phyloP scores from a whole-genome alignment of 2,888 invertebrate species.

The Plutella xylostella region DNA sequence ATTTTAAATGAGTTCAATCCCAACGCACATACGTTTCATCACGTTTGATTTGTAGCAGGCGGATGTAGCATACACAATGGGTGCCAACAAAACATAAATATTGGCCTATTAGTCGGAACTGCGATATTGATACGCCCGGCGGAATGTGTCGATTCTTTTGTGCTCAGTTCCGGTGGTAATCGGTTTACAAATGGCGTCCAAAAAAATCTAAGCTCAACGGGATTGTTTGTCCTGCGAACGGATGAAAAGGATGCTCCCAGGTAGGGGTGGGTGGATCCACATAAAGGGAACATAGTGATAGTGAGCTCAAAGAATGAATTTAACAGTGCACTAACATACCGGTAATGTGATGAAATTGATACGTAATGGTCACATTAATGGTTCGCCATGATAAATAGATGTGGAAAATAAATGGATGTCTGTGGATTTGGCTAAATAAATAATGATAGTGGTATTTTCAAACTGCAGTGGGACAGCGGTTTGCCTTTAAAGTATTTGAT shows the following conservation, averaged over 20 bases:
- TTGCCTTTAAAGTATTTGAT: too few relatives aligned
- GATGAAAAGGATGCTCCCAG: constrained; percentile 47
- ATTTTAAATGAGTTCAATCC: too few relatives aligned
- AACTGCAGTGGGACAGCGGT: too few relatives aligned
- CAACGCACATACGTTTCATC: constrained; percentile 1
- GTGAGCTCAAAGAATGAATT: constrained; percentile 35
- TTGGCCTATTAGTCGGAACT: constrained; percentile 61
- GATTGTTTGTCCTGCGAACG: constrained; percentile 41
- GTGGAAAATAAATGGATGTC: too few relatives aligned
- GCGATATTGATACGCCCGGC: constrained; percentile 54
- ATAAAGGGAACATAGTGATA: constrained; percentile 34
- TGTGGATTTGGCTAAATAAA: too few relatives aligned
- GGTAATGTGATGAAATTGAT: constrained; percentile 37
- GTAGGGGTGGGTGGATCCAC: constrained; percentile 48
- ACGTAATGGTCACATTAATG: constrained; percentile 35
- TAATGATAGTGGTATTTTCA: too few relatives aligned
- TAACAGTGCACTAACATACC: constrained; percentile 36
- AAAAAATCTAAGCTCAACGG: constrained; percentile 38
- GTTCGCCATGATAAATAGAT: too few relatives aligned
- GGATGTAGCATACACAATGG: constrained; percentile 48
- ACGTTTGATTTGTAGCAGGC: constrained; percentile 16
- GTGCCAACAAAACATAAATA: constrained; percentile 54
- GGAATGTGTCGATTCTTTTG: constrained; percentile 55
- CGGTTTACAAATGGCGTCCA: constrained; percentile 43
- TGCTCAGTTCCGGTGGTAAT: constrained; percentile 59